A percentile compares a stretch with the other conserved stretches of the same genome.
phyloP scores from a whole-genome alignment of 2,888 invertebrate genomes.

The Epirrhoe tristata region DNA sequence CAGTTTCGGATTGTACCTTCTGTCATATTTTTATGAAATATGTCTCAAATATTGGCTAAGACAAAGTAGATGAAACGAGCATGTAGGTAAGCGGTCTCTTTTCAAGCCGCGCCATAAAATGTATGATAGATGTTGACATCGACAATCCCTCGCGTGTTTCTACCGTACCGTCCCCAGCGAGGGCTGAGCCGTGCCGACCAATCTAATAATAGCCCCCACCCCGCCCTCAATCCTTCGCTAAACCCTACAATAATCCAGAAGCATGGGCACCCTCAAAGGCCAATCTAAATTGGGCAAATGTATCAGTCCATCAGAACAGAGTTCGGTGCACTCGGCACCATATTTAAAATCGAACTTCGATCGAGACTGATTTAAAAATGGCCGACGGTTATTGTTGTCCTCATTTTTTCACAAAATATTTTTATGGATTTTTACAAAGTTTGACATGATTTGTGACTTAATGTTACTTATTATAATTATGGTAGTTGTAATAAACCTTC shows the following conservation, averaged over 20 bases:
- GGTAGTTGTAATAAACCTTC: no score
- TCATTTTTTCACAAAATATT: conserved; percentile 39
- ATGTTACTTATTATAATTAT: not conserved
- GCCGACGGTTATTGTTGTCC: conserved; percentile 51
- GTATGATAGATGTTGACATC: conserved; percentile 79
- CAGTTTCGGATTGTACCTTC: conserved; percentile 30
- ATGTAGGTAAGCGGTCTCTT: conserved; percentile 72
- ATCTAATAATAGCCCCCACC: conserved; percentile 57
- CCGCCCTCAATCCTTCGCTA: conserved; percentile 50
- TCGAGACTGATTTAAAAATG: conserved; percentile 73
- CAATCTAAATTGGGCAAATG: conserved; percentile 62
- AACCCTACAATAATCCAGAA: conserved; percentile 49
- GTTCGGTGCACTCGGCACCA: conserved; percentile 80
- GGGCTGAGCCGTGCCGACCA: conserved; percentile 71
- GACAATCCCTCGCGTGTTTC: conserved; percentile 79
- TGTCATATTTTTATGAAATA: conserved; percentile 37
- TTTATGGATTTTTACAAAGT: not conserved
- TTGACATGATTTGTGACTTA: not conserved
- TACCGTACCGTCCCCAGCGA: conserved; percentile 79
- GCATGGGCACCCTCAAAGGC: conserved; percentile 52
- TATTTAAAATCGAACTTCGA: conserved; percentile 77
- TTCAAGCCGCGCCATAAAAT: conserved; percentile 78
- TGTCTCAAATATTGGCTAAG: conserved; percentile 37
- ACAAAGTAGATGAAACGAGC: conserved; percentile 63
- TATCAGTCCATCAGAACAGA: conserved; percentile 70